Base-by-base conservation (phyloP, 1,140 invertebrate species). In the Lerema accius region DNA sequence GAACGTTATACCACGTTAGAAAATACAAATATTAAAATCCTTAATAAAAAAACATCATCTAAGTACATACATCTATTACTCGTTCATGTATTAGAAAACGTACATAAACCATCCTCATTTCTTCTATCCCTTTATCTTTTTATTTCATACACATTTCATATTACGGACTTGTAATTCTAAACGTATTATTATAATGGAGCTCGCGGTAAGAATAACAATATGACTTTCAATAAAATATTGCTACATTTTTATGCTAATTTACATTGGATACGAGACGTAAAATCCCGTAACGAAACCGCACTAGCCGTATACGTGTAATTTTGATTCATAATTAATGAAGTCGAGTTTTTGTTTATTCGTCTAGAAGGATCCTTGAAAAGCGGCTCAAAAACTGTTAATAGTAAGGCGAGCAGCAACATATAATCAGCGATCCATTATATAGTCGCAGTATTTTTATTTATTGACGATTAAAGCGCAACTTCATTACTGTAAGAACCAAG, bases 391-490 rank as follows among this genome's bases (percentile, higher is more conserved):
- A 23, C 17, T 11, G 9, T 11, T 10, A 42, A 46, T 10, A 16
- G 19, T 11, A 46, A 46, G n/a, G 17, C 17, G 3, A 46, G 3
- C 23, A 46, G 17, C 6, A 43, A 43, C 40, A 14, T 23, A 13
- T 46, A 46, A 46, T 23, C 43, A 23, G 43, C 19, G 17, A 46
- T 46, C 9, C 1, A 9, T 32, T 9, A 3, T 23, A 3, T 43
- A 10, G 40, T 14, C 40, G 40, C 40, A 17, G 40, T 43, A 17
- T 10, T 17, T 43, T 43, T 17, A n/a, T n/a, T 43, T 43, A 43
- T 43, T 43, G 40, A 16, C 15, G 16, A 43, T 43, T 43, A 17
- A 17, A 43, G 40, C 14, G 40, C 42, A 45, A 45, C 17, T 23
- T n/a, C 17, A 3, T 45, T 17, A 19, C 19, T 45, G 15, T 45